Conservation (phyloP, 2,888 invertebrate genomes). For the Myathropa florea region DNA sequence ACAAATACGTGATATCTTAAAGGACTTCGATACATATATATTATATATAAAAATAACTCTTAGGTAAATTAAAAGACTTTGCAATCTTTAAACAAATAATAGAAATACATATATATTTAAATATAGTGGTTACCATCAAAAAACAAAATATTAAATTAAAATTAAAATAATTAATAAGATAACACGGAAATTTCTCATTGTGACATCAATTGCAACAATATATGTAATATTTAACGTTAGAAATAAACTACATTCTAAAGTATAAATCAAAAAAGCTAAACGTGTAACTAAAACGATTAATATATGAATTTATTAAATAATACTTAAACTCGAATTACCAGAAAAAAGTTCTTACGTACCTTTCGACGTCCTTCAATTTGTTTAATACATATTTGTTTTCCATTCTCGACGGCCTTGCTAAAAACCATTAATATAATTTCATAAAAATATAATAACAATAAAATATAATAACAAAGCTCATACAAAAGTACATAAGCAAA, state of each 20-base stretch:
- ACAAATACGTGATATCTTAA: conserved; percentile 81
- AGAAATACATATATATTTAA: conserved; percentile 70
- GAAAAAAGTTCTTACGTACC: conserved; percentile 66
- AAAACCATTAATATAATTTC: conserved; percentile 47
- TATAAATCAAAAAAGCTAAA: conserved; percentile 72
- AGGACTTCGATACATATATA: conserved; percentile 81
- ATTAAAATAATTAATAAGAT: conserved; percentile 69
- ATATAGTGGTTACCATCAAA: conserved; percentile 78
- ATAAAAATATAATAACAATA: background rate
- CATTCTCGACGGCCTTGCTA: conserved; percentile 58
- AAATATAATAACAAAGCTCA: no score
- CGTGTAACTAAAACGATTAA: conserved; percentile 53
- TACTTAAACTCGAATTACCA: conserved; percentile 60
- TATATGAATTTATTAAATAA: conserved; percentile 62
- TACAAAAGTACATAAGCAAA: conserved; percentile 26
- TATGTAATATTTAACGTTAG: conserved; percentile 74
- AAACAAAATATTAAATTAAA: conserved; percentile 77
- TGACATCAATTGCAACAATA: conserved; percentile 78
- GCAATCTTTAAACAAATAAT: conserved; percentile 71
- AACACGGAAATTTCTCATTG: conserved; percentile 74
- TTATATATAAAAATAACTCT: conserved; percentile 75
- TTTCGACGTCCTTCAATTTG: conserved; percentile 65
- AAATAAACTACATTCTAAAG: conserved; percentile 73
- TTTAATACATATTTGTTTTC: conserved; percentile 53
- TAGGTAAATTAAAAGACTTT: conserved; percentile 76